Conservation (phyloP, 2,113 vertebrate species). For the Deroptyus accipitrinus region DNA sequence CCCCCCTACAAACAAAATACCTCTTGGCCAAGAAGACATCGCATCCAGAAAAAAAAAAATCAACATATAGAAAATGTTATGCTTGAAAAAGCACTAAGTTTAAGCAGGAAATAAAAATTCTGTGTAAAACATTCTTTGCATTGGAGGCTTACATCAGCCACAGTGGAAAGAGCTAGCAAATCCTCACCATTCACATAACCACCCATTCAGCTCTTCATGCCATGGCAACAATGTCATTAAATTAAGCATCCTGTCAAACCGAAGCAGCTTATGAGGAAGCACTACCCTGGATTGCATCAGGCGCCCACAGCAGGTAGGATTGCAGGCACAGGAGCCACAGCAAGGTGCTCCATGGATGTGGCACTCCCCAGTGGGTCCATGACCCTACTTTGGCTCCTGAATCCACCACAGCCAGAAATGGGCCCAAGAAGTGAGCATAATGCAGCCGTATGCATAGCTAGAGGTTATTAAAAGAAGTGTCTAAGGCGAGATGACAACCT, state of each 20-base stretch:
- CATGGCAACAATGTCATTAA: neutral
- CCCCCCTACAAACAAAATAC: neutral
- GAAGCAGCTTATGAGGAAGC: neutral
- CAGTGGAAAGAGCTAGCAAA: neutral
- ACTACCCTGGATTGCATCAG: neutral
- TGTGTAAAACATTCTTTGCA: neutral
- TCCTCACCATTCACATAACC: neutral
- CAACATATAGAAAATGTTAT: neutral
- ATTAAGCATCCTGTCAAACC: neutral
- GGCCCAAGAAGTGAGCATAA: fast-evolving
- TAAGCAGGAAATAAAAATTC: neutral
- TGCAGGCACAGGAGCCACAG: neutral
- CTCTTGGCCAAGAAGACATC: neutral
- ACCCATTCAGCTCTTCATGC: neutral
- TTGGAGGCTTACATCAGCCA: neutral
- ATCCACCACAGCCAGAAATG: neutral
- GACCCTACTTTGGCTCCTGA: neutral
- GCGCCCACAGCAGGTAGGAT: fast-evolving
- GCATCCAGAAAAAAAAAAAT: neutral
- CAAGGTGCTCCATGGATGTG: fast-evolving
- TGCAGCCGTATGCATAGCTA: neutral
- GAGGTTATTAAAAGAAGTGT: neutral
- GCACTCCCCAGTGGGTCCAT: neutral
- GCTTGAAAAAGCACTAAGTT: neutral
- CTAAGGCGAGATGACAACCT: neutral